Percentiles rank a stretch among this genome's conserved stretches.
phyloP scores from a whole-genome alignment of 64 coral and sea anemone species.

The Stylophora pistillata region DNA sequence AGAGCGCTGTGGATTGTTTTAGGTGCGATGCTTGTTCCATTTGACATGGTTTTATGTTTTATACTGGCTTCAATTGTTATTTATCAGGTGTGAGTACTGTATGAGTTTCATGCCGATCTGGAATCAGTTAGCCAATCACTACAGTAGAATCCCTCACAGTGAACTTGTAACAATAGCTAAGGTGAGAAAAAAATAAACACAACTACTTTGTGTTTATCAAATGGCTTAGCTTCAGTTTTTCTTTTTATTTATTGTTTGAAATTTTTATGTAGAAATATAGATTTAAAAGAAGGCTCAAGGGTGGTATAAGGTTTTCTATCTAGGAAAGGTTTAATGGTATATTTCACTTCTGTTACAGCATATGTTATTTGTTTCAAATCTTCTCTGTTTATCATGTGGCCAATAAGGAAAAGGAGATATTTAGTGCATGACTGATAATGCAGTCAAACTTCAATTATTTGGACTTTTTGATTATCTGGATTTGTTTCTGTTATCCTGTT shows the following conservation, averaged over 20 bases:
- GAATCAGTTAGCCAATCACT: slow-evolving; percentile 17
- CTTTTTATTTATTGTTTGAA: not conserved
- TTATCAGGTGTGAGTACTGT: slow-evolving; percentile 61
- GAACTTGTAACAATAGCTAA: slow-evolving; percentile 41
- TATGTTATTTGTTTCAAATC: no score
- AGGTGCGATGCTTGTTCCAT: not conserved
- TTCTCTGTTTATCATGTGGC: no score
- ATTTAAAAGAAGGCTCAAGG: no score
- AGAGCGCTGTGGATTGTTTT: no score
- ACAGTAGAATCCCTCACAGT: slow-evolving; percentile 21
- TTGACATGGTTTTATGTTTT: not conserved
- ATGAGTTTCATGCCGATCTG: slow-evolving; percentile 61
- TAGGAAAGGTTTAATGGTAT: no score
- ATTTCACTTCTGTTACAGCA: no score
- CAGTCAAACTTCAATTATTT: no score
- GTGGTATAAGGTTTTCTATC: no score
- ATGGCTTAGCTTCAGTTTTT: not conserved
- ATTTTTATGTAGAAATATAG: not conserved
- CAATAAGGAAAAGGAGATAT: no score
- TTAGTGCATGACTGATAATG: no score
- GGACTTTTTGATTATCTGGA: no score
- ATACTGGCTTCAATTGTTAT: not conserved
- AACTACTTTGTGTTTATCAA: not conserved
- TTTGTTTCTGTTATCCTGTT: no score
- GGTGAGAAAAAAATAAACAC: not conserved